These are phyloP conservation scores for Pachycephus smyrnensis DNA, from an alignment of 2,888 invertebrate species.

Conservation along the genomic window DNA sequence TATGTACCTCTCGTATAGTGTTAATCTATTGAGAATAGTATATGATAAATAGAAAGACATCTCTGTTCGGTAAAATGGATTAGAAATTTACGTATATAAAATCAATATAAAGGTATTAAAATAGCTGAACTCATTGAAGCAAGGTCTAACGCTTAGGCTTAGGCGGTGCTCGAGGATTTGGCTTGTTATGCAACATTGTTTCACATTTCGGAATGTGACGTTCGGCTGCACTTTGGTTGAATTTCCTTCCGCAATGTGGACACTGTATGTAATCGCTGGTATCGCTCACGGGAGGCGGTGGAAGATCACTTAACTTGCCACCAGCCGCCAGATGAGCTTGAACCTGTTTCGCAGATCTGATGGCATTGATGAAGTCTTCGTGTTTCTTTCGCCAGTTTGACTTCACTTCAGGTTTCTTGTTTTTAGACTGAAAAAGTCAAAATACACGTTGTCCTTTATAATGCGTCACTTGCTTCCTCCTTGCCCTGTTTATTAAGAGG, in stretches of 20 bases:
- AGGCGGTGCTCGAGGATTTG: conserved; percentile 66
- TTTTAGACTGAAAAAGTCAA: conserved; percentile 41
- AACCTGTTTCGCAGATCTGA: conserved; percentile 89
- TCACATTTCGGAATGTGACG: conserved; percentile 95
- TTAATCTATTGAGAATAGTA: neutral
- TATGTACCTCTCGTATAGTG: neutral
- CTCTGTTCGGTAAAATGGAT: neutral
- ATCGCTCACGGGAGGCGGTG: conserved; percentile 90
- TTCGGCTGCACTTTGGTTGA: conserved; percentile 87
- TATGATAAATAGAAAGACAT: neutral
- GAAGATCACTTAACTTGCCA: conserved; percentile 87
- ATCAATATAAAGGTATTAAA: neutral
- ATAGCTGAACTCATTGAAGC: neutral
- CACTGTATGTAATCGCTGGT: conserved; percentile 92
- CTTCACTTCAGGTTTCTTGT: conserved; percentile 46
- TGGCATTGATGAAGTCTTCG: conserved; percentile 91
- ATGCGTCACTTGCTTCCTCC: neutral
- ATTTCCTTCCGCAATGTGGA: conserved; percentile 87
- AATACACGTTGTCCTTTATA: neutral
- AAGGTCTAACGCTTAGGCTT: conserved; percentile 42
- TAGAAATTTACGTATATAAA: neutral
- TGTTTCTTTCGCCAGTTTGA: conserved; percentile 93
- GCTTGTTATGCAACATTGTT: conserved; percentile 84
- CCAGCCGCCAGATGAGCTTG: conserved; percentile 85
- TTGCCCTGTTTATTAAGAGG: neutral